These are phyloP conservation scores for Caenorhabditis inopinata DNA, from an alignment of 1,140 invertebrate species.

Conservation along the genomic window DNA sequence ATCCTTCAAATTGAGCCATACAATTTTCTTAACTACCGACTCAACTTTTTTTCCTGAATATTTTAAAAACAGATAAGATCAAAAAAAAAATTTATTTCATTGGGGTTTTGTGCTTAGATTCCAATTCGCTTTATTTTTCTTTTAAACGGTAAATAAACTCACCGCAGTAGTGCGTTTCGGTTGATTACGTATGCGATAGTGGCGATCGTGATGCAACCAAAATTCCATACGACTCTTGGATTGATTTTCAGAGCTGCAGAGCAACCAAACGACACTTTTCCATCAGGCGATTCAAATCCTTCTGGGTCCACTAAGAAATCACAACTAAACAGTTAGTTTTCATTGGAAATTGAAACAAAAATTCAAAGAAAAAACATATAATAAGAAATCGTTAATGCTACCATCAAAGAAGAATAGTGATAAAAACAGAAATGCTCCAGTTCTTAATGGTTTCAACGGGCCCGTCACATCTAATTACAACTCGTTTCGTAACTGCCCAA, in stretches of 20 bases:
- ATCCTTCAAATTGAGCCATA: too few species aligned
- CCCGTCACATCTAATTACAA: slow-evolving; percentile 29
- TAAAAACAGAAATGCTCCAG: neutral
- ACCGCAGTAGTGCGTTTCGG: slow-evolving; percentile 42
- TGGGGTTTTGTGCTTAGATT: too few species aligned
- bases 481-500: slow-evolving; percentile 1
- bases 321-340: neutral
- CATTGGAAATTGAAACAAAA: too few species aligned
- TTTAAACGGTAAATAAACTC: neutral
- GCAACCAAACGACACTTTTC: neutral
- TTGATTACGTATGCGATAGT: slow-evolving; percentile 37
- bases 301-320: neutral
- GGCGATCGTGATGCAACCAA: slow-evolving; percentile 44
- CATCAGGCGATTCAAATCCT: neutral
- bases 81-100: too few species aligned
- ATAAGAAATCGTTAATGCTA: too few species aligned
- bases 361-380: neutral
- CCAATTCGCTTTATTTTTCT: too few species aligned
- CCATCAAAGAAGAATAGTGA: neutral
- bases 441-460: neutral
- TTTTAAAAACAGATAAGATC: too few species aligned
- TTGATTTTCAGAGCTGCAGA: slow-evolving; percentile 38
- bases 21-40: too few species aligned
- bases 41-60: neutral
- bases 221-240: slow-evolving; percentile 42